Conservation (phyloP, 2,888 invertebrate species). For the Desoria tigrina region DNA sequence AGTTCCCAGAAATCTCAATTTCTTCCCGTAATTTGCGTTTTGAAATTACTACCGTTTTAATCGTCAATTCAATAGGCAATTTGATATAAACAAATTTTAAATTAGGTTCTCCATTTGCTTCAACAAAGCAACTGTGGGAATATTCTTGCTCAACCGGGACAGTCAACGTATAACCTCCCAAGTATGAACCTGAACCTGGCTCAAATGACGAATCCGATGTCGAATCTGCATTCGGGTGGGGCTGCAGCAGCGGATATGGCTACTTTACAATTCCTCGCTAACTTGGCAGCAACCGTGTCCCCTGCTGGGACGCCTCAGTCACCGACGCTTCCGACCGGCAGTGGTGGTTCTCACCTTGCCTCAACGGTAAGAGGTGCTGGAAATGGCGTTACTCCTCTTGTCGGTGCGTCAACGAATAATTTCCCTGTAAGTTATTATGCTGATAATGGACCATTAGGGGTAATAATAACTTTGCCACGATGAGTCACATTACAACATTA, state of each 20-base stretch:
- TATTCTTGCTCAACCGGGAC: constrained; percentile 50
- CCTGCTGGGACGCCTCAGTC: constrained; percentile 7
- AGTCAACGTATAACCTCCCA: background rate
- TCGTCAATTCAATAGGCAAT: too few species aligned
- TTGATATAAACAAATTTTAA: too few species aligned
- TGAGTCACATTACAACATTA: too few species aligned
- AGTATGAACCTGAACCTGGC: too few species aligned
- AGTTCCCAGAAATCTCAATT: constrained; percentile 63
- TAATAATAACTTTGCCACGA: too few species aligned
- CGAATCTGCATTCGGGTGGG: too few species aligned
- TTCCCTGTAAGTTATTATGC: constrained; percentile 6
- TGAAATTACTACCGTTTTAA: too few species aligned
- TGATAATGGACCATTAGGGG: too few species aligned
- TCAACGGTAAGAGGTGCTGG: constrained; percentile 1
- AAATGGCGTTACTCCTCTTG: background rate
- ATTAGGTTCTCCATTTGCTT: constrained; percentile 41
- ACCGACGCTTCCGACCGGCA: background rate
- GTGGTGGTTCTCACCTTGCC: background rate
- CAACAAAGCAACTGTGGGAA: constrained; percentile 56
- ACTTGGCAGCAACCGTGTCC: constrained; percentile 57
- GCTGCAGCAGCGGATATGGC: constrained; percentile 59
- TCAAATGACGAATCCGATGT: too few species aligned
- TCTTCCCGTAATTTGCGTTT: constrained; percentile 58
- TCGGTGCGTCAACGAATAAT: background rate
- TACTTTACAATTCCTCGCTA: constrained; percentile 68